These are phyloP conservation scores for Craniophora ligustri DNA, from an alignment of 2,888 invertebrate genomes.

Conservation along the genomic window DNA sequence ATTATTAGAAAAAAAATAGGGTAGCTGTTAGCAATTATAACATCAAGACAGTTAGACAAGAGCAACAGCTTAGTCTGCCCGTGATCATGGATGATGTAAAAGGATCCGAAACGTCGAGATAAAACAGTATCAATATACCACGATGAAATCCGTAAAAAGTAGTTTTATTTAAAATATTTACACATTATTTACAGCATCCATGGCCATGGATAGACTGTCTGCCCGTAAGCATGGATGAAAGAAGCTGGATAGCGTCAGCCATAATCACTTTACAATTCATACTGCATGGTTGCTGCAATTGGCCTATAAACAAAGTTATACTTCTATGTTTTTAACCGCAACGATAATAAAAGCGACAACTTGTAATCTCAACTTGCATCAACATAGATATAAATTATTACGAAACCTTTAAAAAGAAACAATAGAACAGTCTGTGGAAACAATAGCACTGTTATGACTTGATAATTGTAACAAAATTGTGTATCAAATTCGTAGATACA, in stretches of 20 bases:
- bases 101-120: too few relatives aligned
- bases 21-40: too few relatives aligned
- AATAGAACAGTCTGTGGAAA: constrained; percentile 64
- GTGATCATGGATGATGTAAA: too few relatives aligned
- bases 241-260: too few relatives aligned
- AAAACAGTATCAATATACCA: too few relatives aligned
- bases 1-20: neutral
- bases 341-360: constrained; percentile 59
- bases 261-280: neutral
- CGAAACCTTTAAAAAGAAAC: constrained; percentile 67
- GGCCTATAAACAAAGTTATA: neutral
- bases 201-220: too few relatives aligned
- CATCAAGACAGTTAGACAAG: too few relatives aligned
- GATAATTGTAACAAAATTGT: constrained; percentile 55
- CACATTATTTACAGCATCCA: too few relatives aligned
- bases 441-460: constrained; percentile 51
- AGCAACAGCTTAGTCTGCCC: too few relatives aligned
- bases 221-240: too few relatives aligned
- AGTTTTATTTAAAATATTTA: too few relatives aligned
- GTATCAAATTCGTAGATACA: constrained; percentile 24
- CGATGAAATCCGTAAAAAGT: too few relatives aligned
- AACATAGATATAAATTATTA: constrained; percentile 55
- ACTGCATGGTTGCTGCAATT: neutral
- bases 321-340: constrained; percentile 8
- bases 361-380: constrained; percentile 55